Base-by-base conservation (phyloP, 1,140 invertebrate species). In the Zaprionus taronus region DNA sequence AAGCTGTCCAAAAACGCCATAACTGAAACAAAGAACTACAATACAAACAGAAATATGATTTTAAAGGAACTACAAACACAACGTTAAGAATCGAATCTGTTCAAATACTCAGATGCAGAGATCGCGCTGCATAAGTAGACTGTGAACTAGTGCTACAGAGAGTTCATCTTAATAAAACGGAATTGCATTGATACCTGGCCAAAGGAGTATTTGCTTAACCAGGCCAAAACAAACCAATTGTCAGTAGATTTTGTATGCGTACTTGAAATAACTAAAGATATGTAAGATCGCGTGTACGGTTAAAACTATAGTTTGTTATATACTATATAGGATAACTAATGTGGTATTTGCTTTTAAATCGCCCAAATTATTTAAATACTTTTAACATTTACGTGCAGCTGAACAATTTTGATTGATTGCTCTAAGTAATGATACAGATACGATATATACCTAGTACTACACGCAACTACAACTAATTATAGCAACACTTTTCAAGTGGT, bases 291-390 rank as follows among this genome's bases (percentile, higher is more conserved):
- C 51, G 47, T 60, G 41, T 70, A 71, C 65, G 64, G 22, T 64
- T 77, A 68, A 62, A 67, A 31, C 41, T 73, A 75, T 86, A 87
- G 80, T 83, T 83, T 83, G 81, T 70, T 70, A 85, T 68, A 68
- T 71, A 44, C 15, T 44, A 65, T 60, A 53, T 64, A 76, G 15
- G 61, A 58, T 79, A 47, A 83, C 64, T 65, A 68, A 79, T 81
- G 74, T 81, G 82, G 83, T 85, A 84, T 66, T 81, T 84, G 82
- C 82, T 86, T 84, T 84, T 81, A 85, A 83, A 83, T 53, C 63
- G 83, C 72, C 71, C 67, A 72, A 83, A 70, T 66, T 82, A 62
- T 86, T 81, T 79, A 81, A 69, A 34, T 72, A 68, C 36, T 72
- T 81, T 68, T 55, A 58, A 69, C 12, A 14, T 53, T 38, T 47